Evolutionary conservation across 1,140 invertebrate species (phyloP).

Genomic region (Procambarus virginalis): DNA sequence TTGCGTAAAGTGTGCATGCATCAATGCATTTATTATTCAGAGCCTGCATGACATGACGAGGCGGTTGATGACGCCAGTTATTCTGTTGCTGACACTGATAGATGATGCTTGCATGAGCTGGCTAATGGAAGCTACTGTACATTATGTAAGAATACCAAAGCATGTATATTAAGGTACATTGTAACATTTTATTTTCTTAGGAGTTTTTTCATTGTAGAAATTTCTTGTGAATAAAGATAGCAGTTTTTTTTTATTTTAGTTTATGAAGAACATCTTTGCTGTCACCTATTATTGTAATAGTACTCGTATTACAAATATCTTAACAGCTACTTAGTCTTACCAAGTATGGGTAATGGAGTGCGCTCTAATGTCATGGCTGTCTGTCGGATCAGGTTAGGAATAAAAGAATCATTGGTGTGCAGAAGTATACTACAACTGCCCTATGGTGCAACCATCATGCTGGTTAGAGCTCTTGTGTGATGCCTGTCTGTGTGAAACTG

Average conservation of each 20-base stretch:
- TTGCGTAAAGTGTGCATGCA: neutral
- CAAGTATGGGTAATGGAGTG: no score
- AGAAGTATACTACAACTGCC: slow-evolving; percentile 21
- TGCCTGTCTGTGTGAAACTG: slow-evolving; percentile 37
- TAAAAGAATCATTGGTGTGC: slow-evolving; percentile 19
- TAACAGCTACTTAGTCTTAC: no score
- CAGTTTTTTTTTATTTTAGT: no score
- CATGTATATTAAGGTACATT: neutral
- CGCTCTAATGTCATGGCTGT: neutral
- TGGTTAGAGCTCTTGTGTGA: slow-evolving; percentile 35
- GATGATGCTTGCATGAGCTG: neutral
- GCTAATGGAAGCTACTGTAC: no score
- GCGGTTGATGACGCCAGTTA: neutral
- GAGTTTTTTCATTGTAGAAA: neutral
- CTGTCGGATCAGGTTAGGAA: neutral
- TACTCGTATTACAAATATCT: no score
- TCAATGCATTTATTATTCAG: neutral
- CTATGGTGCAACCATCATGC: slow-evolving; percentile 38
- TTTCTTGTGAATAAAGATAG: neutral
- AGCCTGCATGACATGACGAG: neutral
- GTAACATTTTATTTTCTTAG: neutral
- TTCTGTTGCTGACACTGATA: neutral
- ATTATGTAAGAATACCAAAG: no score
- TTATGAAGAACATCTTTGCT: no score
- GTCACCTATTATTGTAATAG: no score